phyloP scores from a whole-genome alignment of 2,113 vertebrate species.

The Aythya baeri region DNA sequence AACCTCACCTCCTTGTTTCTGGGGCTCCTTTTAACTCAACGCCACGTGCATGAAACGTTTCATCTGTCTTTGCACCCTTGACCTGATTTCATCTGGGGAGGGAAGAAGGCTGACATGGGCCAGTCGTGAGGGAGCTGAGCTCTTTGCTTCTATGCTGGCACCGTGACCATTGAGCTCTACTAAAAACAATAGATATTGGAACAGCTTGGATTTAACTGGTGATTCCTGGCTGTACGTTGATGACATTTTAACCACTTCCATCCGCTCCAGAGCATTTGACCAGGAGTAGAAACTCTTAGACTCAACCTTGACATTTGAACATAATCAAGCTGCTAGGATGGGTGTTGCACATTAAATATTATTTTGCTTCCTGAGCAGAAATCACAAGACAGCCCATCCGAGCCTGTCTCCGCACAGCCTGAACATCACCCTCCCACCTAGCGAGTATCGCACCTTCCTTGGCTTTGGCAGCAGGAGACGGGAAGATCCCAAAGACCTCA shows the following conservation, averaged over 20 bases:
- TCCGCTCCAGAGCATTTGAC: slow-evolving; percentile 56
- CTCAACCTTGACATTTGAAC: slow-evolving; percentile 62
- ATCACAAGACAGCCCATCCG: slow-evolving; percentile 4
- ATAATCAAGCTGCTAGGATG: slow-evolving; percentile 62
- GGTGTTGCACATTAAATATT: slow-evolving; percentile 56
- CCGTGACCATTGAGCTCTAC: not conserved
- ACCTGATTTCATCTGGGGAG: not conserved
- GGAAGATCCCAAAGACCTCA: not conserved
- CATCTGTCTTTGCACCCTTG: not conserved
- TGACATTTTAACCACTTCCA: slow-evolving; percentile 52
- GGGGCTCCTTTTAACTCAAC: not conserved
- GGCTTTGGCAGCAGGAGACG: not conserved
- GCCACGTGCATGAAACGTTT: not conserved
- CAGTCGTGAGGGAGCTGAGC: not conserved
- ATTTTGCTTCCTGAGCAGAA: slow-evolving; percentile 71
- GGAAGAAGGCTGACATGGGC: not conserved
- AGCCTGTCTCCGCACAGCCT: not conserved
- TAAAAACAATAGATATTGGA: not conserved
- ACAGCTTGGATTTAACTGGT: slow-evolving; percentile 29
- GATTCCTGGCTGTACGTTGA: not conserved
- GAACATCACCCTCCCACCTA: not conserved
- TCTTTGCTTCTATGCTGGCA: not conserved
- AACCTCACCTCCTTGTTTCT: not conserved
- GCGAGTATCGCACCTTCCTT: not conserved
- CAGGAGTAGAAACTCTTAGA: slow-evolving; percentile 49